A percentile compares a stretch with the other conserved stretches of the same genome.
Evolutionary conservation across 2,888 invertebrate genomes (phyloP).

Genomic region (Tetranychus truncatus): DNA sequence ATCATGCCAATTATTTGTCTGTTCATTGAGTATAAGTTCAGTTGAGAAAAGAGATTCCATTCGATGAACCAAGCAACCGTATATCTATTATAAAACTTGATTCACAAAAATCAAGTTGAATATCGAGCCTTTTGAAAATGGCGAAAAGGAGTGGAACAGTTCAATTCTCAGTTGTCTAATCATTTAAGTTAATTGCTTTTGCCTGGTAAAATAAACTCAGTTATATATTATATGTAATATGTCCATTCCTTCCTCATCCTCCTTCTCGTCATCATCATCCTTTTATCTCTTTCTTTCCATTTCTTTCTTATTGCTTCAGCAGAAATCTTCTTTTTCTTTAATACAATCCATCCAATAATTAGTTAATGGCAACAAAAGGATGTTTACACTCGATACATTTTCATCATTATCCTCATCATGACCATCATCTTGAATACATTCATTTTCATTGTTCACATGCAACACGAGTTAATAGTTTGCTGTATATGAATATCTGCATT

Average conservation of each 20-base stretch:
- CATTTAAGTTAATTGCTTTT: conserved; percentile 1
- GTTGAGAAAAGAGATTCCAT: too few species aligned
- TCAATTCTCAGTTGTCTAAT: background rate
- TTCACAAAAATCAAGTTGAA: too few species aligned
- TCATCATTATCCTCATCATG: background rate
- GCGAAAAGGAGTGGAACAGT: background rate
- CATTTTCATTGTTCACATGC: background rate
- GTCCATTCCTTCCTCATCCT: background rate
- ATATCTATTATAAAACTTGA: too few species aligned
- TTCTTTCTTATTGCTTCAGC: background rate
- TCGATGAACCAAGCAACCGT: too few species aligned
- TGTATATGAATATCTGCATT: background rate
- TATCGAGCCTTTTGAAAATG: too few species aligned
- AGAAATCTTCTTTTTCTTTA: background rate
- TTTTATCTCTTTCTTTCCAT: background rate
- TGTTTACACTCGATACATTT: background rate
- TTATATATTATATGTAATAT: background rate
- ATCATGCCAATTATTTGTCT: too few species aligned
- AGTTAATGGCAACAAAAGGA: background rate
- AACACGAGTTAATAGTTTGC: background rate
- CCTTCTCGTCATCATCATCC: background rate
- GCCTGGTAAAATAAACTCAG: background rate
- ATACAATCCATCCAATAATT: background rate
- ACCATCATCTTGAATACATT: background rate
- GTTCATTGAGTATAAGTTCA: too few species aligned